These are phyloP conservation scores for Diachrysia chrysitis DNA, from an alignment of 2,888 invertebrate genomes.

Conservation along the genomic window DNA sequence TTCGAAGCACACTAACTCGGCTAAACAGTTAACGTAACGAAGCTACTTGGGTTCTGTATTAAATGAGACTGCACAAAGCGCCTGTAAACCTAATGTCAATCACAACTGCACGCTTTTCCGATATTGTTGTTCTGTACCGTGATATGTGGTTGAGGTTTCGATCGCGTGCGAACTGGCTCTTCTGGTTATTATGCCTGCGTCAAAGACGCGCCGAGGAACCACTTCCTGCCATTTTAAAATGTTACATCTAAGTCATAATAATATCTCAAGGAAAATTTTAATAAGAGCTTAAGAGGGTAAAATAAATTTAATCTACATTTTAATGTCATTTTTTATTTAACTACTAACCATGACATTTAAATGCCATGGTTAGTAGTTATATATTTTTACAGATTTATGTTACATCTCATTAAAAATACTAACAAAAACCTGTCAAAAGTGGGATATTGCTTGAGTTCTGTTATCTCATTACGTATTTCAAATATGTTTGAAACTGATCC, in stretches of 20 bases:
- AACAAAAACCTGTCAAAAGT: not conserved
- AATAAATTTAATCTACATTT: not conserved
- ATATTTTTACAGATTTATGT: not conserved
- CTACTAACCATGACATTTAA: too few species aligned
- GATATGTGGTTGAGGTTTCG: not conserved
- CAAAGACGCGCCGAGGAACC: slow-evolving; percentile 22
- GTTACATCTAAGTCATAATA: slow-evolving; percentile 17
- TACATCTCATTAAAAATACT: not conserved
- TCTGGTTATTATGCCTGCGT: slow-evolving; percentile 12
- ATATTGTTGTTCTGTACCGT: not conserved
- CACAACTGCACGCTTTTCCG: slow-evolving; percentile 1
- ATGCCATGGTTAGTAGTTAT: not conserved
- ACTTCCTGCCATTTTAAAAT: slow-evolving; percentile 42
- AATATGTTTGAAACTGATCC: too few species aligned
- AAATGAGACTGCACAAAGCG: too few species aligned
- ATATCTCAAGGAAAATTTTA: slow-evolving; percentile 19
- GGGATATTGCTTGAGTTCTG: not conserved
- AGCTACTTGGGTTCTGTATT: not conserved
- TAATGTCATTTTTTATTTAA: too few species aligned
- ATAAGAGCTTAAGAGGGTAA: slow-evolving; percentile 10
- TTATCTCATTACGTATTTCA: not conserved
- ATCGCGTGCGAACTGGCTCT: slow-evolving; percentile 13
- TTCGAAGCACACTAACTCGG: not conserved
- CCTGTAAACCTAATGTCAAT: not conserved
- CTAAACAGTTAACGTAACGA: too few species aligned